Evolutionary conservation across 1,140 invertebrate genomes (phyloP).

Genomic region (Penaeus chinensis): DNA sequence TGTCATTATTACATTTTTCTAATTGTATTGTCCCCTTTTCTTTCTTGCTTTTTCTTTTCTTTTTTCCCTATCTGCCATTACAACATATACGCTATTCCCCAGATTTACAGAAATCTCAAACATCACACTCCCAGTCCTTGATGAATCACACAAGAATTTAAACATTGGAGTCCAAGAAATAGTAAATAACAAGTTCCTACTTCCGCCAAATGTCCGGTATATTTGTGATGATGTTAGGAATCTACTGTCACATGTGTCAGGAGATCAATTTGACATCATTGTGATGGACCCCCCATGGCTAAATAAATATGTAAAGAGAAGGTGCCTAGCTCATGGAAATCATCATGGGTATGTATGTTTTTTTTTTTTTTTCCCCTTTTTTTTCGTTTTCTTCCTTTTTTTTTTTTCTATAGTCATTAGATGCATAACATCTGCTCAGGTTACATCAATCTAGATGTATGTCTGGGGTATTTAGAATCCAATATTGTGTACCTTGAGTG

Average conservation of each 20-base stretch:
- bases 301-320: constrained; percentile 89
- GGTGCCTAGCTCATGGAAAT: constrained; percentile 73
- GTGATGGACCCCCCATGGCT: constrained; percentile 93
- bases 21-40: neutral
- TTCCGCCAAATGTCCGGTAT: constrained; percentile 68
- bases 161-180: constrained; percentile 63
- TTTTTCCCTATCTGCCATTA: neutral
- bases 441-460: no score
- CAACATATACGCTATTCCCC: neutral
- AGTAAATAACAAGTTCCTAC: constrained; percentile 67
- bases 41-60: neutral
- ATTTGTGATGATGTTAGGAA: constrained; percentile 70
- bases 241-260: constrained; percentile 65
- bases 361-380: constrained; percentile 45
- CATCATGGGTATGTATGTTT: constrained; percentile 70
- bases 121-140: constrained; percentile 2
- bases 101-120: constrained; percentile 36
- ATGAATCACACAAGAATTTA: neutral
- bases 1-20: neutral
- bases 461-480: no score
- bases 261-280: constrained; percentile 80
- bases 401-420: neutral
- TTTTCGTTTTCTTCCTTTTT: constrained; percentile 26
- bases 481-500: no score
- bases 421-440: no score